Evolutionary conservation across 2,797 vertebrate species (phyloP).

Genomic region (Lacerta bilineata): DNA sequence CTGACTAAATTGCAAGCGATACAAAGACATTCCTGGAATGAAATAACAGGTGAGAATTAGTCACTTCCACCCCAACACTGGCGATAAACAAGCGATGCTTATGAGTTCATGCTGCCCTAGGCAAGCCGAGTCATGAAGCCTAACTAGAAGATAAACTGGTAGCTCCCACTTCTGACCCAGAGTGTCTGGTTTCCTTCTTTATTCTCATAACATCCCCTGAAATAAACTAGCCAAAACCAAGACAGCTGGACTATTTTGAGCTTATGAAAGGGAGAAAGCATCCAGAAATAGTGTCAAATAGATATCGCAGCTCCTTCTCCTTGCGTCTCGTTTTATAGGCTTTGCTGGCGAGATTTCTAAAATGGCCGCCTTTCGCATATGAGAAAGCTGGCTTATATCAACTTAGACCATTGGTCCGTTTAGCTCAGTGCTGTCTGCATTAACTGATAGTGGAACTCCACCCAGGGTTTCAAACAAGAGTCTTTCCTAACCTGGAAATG

Average conservation of each 20-base stretch:
- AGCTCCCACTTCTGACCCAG: not conserved
- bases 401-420: too few species aligned
- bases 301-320: not conserved
- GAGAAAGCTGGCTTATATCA: too few species aligned
- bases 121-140: conserved; percentile 14
- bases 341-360: not conserved
- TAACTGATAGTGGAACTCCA: too few species aligned
- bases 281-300: not conserved
- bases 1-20: not conserved
- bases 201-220: conserved; percentile 34
- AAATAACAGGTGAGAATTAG: not conserved
- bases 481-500: too few species aligned
- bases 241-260: conserved; percentile 32
- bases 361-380: not conserved
- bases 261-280: not conserved
- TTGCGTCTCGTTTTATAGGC: accelerated
- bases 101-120: not conserved
- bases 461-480: too few species aligned
- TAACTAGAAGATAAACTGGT: conserved; percentile 2
- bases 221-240: conserved; percentile 41
- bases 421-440: too few species aligned
- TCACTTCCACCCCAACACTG: accelerated
- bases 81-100: not conserved
- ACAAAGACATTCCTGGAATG: not conserved
- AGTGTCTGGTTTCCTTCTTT: conserved; percentile 33